A percentile compares a stretch with the other conserved stretches of the same genome.
Conservation (phyloP, 1,140 invertebrate species). For the Eciton burchellii region DNA sequence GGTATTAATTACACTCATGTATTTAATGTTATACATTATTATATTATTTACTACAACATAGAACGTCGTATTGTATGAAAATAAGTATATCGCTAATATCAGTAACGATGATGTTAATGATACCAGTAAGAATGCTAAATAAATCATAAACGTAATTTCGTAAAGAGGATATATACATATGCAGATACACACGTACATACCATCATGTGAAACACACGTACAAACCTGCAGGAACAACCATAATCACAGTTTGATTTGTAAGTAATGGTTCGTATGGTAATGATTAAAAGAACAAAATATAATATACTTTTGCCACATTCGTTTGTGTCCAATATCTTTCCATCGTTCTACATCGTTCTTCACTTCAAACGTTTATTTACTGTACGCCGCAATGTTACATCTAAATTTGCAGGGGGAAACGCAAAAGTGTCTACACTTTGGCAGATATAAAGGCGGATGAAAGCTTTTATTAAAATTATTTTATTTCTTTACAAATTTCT, state of each 20-base stretch:
- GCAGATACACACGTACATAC: conserved; percentile 76
- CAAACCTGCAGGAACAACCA: conserved; percentile 61
- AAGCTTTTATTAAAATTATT: too few species aligned
- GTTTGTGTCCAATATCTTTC: conserved; percentile 55
- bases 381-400: too few species aligned
- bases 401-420: too few species aligned
- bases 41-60: conserved; percentile 80
- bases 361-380: background rate
- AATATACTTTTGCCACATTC: conserved; percentile 71
- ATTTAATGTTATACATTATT: conserved; percentile 82
- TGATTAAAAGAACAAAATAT: conserved; percentile 82
- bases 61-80: conserved; percentile 78
- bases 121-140: conserved; percentile 71
- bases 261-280: conserved; percentile 84
- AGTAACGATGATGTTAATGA: conserved; percentile 65
- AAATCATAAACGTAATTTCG: conserved; percentile 77
- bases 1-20: conserved; percentile 79
- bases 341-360: background rate
- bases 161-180: conserved; percentile 74
- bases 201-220: conserved; percentile 67
- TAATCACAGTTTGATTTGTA: conserved; percentile 82
- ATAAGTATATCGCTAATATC: conserved; percentile 67
- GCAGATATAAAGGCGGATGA: too few species aligned
- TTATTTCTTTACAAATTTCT: too few species aligned
- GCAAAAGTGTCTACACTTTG: too few species aligned